phyloP scores from a whole-genome alignment of 2,797 vertebrate species.

The Rhinoraja longicauda region DNA sequence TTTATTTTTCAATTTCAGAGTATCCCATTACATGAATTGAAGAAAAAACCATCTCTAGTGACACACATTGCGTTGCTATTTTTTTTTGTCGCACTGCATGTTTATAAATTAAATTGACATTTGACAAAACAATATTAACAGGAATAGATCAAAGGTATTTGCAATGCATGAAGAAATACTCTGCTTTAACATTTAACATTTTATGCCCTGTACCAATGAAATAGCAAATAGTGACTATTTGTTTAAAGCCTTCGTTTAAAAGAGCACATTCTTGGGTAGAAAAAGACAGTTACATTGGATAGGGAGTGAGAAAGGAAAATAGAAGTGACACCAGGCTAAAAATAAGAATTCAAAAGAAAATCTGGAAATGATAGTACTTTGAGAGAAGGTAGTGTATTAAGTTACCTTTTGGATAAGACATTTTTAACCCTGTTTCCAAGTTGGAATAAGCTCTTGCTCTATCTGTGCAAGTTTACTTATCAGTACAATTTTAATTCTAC shows the following conservation, averaged over 20 bases:
- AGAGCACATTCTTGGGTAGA: not conserved
- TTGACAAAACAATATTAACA: not conserved
- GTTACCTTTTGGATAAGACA: not conserved
- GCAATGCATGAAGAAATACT: not conserved
- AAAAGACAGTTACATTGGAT: not conserved
- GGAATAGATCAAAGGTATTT: not conserved
- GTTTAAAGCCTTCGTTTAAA: not conserved
- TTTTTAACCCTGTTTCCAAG: not conserved
- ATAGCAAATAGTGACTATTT: not conserved
- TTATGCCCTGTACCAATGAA: not conserved
- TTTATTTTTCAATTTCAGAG: not conserved
- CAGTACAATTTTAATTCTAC: not conserved
- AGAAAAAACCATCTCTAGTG: not conserved
- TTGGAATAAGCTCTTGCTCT: not conserved
- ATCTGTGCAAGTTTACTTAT: not conserved
- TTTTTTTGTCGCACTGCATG: not conserved
- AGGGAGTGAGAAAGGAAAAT: not conserved
- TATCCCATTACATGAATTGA: not conserved
- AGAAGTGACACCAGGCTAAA: not conserved
- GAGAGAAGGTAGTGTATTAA: not conserved
- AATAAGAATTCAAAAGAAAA: not conserved
- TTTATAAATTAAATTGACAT: not conserved
- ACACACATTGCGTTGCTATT: not conserved
- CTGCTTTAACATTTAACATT: not conserved
- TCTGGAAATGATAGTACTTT: not conserved